phyloP scores from a whole-genome alignment of 2,888 invertebrate genomes.

The Leucophora obtusa region DNA sequence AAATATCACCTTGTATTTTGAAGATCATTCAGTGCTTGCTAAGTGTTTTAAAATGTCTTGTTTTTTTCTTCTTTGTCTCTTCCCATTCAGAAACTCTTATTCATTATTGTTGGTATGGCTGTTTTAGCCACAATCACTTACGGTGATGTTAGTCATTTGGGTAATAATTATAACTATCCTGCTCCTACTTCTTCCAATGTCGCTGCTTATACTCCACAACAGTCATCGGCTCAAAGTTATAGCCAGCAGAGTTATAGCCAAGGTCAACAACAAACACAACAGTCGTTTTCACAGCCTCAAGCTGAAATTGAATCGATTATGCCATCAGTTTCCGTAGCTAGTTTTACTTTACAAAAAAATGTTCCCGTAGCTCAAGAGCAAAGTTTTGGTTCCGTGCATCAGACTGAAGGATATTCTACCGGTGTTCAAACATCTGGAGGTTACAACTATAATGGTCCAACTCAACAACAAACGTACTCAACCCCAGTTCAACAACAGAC shows the following conservation, averaged over 20 bases:
- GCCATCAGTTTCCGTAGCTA: constrained; percentile 70
- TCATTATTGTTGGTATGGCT: constrained; percentile 63
- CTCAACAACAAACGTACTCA: constrained; percentile 31
- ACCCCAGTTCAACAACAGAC: constrained; percentile 17
- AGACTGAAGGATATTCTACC: neutral
- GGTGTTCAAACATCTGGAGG: constrained; percentile 24
- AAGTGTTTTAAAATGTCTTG: neutral
- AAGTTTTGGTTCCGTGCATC: neutral
- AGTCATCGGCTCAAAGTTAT: constrained; percentile 1
- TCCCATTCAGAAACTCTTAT: constrained; percentile 67
- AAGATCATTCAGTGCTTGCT: neutral
- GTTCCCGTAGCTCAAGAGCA: neutral
- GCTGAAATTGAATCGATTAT: constrained; percentile 69
- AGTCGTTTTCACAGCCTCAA: constrained; percentile 24
- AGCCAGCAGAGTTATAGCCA: constrained; percentile 28
- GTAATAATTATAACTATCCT: constrained; percentile 67
- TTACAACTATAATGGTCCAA: constrained; percentile 37
- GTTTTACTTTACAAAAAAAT: constrained; percentile 67
- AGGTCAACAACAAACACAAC: constrained; percentile 15
- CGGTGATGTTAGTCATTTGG: constrained; percentile 67
- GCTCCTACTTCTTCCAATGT: constrained; percentile 18
- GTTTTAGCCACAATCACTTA: constrained; percentile 59
- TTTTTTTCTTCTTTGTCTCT: constrained; percentile 11
- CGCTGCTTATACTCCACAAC: constrained; percentile 45
- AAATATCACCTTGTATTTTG: neutral